phyloP scores from a whole-genome alignment of 2,888 invertebrate genomes.

The Drosophila gaucha region DNA sequence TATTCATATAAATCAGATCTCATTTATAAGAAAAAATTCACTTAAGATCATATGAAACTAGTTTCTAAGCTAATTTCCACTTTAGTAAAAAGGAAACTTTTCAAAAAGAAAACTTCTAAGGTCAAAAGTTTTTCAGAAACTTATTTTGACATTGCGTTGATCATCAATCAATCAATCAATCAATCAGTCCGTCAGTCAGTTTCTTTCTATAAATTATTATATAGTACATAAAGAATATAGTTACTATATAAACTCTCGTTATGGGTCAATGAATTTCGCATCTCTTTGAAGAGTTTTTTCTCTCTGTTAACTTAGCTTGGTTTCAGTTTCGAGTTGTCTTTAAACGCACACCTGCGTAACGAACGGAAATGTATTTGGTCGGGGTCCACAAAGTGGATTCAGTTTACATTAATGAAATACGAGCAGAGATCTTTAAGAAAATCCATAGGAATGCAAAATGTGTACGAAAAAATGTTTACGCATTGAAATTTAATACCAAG shows the following conservation, averaged over 20 bases:
- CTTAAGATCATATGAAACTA: too few species aligned
- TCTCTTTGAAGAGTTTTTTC: too few species aligned
- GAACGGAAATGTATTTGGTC: conserved; percentile 63
- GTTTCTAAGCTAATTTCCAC: too few species aligned
- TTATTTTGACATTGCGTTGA: background rate
- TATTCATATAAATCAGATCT: too few species aligned
- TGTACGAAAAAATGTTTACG: conserved; percentile 10
- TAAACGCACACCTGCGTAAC: conserved; percentile 46
- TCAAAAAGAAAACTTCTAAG: too few species aligned
- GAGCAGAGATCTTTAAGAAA: conserved; percentile 45
- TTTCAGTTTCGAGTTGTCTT: conserved; percentile 9
- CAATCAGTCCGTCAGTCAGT: background rate
- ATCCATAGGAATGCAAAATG: conserved; percentile 68
- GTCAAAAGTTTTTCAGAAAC: too few species aligned
- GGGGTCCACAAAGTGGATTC: conserved; percentile 54
- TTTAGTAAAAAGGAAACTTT: too few species aligned
- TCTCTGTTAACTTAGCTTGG: background rate
- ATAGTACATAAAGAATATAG: too few species aligned
- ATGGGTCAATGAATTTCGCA: background rate
- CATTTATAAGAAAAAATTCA: too few species aligned
- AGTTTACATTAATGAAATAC: conserved; percentile 55
- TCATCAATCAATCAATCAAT: background rate
- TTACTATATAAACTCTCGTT: background rate
- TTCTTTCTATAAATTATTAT: background rate
- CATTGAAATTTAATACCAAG: conserved; percentile 58